Evolutionary conservation across 1,140 invertebrate genomes (phyloP).

Genomic region (Zaprionus ornatus): DNA sequence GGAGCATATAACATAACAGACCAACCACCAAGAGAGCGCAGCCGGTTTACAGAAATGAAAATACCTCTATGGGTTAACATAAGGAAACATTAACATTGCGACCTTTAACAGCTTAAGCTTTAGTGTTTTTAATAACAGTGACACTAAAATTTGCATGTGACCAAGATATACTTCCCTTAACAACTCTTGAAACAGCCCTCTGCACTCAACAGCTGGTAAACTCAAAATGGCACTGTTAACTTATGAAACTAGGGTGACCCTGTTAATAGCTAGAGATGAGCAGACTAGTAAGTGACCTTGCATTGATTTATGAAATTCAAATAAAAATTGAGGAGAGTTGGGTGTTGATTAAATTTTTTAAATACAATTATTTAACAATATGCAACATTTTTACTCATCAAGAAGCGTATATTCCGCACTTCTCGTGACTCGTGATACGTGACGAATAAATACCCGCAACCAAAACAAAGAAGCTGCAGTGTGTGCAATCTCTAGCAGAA

Average conservation of each 20-base stretch:
- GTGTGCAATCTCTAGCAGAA: background rate
- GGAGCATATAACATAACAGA: background rate
- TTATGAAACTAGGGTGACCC: conserved; percentile 1
- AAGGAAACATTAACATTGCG: background rate
- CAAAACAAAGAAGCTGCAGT: background rate
- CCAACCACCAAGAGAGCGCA: background rate
- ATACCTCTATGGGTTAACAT: background rate
- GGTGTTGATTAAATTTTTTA: no score
- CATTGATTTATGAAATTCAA: background rate
- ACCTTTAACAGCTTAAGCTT: background rate
- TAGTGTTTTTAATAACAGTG: background rate
- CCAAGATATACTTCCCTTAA: background rate
- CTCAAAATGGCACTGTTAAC: conserved; percentile 29
- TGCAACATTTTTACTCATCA: no score
- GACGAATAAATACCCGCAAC: background rate
- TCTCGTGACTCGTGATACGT: background rate
- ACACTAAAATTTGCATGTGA: background rate
- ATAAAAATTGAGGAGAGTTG: no score
- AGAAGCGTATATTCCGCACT: background rate
- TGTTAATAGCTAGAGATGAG: background rate
- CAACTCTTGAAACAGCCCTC: conserved; percentile 20
- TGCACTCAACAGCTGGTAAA: conserved; percentile 1
- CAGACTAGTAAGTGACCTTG: background rate
- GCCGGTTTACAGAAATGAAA: background rate
- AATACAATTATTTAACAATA: no score